Percentiles rank a stretch among this genome's conserved stretches.
Conservation (phyloP, 2,113 vertebrate species). For the Ornithorhynchus anatinus region DNA sequence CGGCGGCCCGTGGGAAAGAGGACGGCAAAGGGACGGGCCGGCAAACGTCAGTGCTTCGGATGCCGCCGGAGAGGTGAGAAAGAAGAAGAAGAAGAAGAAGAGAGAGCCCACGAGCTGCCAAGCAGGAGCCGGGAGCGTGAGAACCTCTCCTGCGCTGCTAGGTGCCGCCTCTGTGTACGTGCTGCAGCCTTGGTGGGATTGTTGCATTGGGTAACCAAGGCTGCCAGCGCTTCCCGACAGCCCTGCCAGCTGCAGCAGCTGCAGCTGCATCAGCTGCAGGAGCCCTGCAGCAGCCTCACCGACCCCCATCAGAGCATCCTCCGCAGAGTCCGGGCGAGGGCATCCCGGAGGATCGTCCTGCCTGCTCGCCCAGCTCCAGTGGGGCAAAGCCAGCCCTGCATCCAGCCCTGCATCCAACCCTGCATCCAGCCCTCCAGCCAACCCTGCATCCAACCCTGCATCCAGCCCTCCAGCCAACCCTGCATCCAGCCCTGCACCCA, state of each 20-base stretch:
- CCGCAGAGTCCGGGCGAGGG: not conserved
- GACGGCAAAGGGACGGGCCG: not conserved
- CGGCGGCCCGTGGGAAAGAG: not conserved
- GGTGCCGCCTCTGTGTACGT: conserved; percentile 16
- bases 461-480: not conserved
- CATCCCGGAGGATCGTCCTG: not conserved
- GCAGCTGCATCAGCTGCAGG: not conserved
- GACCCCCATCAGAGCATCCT: not conserved
- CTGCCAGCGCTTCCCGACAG: conserved; percentile 31
- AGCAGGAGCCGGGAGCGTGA: not conserved
- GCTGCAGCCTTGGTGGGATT: not conserved
- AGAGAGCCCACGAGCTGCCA: not conserved
- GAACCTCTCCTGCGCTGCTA: not conserved
- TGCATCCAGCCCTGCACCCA: not conserved
- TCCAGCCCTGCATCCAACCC: not conserved
- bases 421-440: not conserved
- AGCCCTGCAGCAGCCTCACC: not conserved
- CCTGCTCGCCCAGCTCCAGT: not conserved
- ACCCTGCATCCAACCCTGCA: not conserved
- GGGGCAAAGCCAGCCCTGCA: not conserved
- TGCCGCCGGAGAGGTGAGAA: not conserved
- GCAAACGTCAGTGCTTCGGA: not conserved
- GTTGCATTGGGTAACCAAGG: conserved; percentile 52
- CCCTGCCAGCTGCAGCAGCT: not conserved
- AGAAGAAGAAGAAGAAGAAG: not conserved